Percentiles rank a stretch among this genome's conserved stretches.
These are phyloP conservation scores for Diogma glabrata DNA, from an alignment of 2,888 invertebrate species.

Conservation along the genomic window DNA sequence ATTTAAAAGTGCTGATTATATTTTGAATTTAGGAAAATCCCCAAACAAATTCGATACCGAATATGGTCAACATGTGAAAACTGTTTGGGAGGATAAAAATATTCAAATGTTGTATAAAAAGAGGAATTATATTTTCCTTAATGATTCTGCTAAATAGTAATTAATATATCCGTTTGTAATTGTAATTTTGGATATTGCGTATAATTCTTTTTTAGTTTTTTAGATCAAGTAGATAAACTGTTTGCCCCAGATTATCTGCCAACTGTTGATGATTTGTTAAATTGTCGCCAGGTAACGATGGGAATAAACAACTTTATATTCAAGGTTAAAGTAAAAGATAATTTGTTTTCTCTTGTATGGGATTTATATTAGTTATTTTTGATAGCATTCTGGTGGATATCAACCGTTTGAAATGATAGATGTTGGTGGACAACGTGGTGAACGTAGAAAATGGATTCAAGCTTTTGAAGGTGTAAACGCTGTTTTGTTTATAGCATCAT, in stretches of 20 bases:
- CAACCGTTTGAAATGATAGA: conserved; percentile 74
- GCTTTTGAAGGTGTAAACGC: conserved; percentile 75
- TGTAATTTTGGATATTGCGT: neutral
- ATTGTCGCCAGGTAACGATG: conserved; percentile 60
- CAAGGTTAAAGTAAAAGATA: conserved; percentile 53
- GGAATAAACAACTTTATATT: conserved; percentile 67
- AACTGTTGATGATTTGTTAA: conserved; percentile 62
- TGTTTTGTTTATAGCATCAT: conserved; percentile 67
- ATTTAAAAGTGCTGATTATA: conserved; percentile 39
- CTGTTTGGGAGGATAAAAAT: conserved; percentile 58
- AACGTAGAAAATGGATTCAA: conserved; percentile 67
- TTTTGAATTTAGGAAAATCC: conserved; percentile 40
- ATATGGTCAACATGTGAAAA: conserved; percentile 56
- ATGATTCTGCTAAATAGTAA: conserved; percentile 76
- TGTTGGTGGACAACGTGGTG: conserved; percentile 73
- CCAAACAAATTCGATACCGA: conserved; percentile 38
- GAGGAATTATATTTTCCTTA: conserved; percentile 65
- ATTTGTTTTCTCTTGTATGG: no score
- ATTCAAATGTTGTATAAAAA: conserved; percentile 55
- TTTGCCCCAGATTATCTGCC: conserved; percentile 54
- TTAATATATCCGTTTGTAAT: conserved; percentile 28
- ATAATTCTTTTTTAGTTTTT: conserved; percentile 55
- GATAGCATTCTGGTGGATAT: no score
- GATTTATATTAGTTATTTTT: no score
- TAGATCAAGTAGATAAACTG: conserved; percentile 57